Percentiles rank a stretch among this genome's conserved stretches.
Conservation (phyloP, 2,113 vertebrate species). For the Sigmodon hispidus region DNA sequence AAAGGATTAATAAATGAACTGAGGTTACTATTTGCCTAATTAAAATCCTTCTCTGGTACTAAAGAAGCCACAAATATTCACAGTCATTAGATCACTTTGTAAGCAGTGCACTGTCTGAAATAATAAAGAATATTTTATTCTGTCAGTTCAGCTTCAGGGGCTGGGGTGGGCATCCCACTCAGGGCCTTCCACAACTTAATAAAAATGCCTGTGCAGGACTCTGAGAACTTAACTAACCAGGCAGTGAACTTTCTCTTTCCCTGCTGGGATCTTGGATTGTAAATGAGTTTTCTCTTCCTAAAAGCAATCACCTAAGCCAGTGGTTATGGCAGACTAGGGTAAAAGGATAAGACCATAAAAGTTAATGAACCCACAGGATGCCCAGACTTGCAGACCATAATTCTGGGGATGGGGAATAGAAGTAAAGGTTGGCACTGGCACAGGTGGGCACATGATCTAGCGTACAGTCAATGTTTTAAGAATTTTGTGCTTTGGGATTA, state of each 20-base stretch:
- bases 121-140: conserved; percentile 62
- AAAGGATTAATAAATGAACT: conserved; percentile 67
- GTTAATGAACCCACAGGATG: conserved; percentile 71
- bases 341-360: conserved; percentile 72
- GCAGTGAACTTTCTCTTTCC: conserved; percentile 56
- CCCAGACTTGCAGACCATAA: conserved; percentile 54
- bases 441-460: neutral
- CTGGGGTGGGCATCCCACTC: neutral
- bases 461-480: neutral
- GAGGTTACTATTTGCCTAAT: conserved; percentile 60
- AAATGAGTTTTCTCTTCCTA: conserved; percentile 73
- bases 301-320: conserved; percentile 73
- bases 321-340: conserved; percentile 72
- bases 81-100: conserved; percentile 40
- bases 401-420: conserved; percentile 47
- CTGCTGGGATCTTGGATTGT: conserved; percentile 63
- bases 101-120: conserved; percentile 35
- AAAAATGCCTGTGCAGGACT: conserved; percentile 52
- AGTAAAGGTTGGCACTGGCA: conserved; percentile 21
- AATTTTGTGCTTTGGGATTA: neutral
- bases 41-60: conserved; percentile 64
- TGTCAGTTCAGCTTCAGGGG: conserved; percentile 1
- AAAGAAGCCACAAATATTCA: conserved; percentile 45
- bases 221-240: conserved; percentile 67
- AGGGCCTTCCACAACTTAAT: conserved; percentile 45